Evolutionary conservation across 2,113 vertebrate genomes (phyloP).

Genomic region (Microcebus ravelobensis): DNA sequence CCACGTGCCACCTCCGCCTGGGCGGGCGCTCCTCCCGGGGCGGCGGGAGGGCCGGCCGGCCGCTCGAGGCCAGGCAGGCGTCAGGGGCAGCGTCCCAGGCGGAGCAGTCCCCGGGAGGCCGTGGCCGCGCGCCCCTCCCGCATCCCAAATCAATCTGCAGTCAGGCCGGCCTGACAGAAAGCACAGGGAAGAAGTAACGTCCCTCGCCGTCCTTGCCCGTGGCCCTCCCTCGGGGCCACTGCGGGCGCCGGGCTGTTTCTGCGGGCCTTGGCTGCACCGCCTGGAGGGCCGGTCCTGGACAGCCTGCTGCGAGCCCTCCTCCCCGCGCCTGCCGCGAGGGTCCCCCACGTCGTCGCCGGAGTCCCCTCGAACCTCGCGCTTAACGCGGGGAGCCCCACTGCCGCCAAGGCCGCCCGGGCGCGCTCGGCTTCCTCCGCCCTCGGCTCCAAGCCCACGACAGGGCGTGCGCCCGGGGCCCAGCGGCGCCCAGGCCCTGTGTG

Average conservation of each 20-base stretch:
- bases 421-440: background rate
- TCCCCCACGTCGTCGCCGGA: accelerated
- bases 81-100: background rate
- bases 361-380: background rate
- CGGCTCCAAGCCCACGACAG: accelerated
- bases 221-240: background rate
- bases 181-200: background rate
- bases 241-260: background rate
- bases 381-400: background rate
- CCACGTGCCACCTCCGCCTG: background rate
- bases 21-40: background rate
- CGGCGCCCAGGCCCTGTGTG: accelerated
- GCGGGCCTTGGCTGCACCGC: background rate
- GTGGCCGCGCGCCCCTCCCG: accelerated
- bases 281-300: accelerated
- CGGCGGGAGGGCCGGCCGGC: accelerated
- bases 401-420: background rate
- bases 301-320: background rate
- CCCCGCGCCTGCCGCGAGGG: accelerated
- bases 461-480: too few species aligned
- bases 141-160: accelerated
- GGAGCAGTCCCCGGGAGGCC: background rate
- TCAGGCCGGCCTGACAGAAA: background rate
- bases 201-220: background rate
- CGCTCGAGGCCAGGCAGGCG: background rate